Evolutionary conservation across 2,888 invertebrate genomes (phyloP), one percentile per base, ranked within the genome.

Genomic region (Drosophila pseudotakahashii): DNA sequence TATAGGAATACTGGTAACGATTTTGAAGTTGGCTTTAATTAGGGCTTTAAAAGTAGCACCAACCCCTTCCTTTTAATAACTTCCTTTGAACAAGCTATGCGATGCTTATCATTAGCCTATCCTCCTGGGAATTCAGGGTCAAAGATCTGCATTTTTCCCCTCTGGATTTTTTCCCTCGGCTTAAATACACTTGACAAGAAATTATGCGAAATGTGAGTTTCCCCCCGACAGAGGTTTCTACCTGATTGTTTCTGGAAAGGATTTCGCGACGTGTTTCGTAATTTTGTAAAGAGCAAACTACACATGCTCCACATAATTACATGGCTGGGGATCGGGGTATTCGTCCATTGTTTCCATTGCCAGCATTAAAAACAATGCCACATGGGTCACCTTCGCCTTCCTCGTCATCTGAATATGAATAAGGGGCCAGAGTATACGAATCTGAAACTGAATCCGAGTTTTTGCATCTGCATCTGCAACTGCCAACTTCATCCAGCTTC

Each of bases 241-340:
- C 50, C 10, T 13, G n/a, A 34, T 19, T 39, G 7, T 61, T 7
- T 9, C 13, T 14, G 14, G 23, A n/a, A 39, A 60, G 41, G 63
- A n/a, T 13, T 50, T 58, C 16, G 16, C 39, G 9, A 34, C 36
- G 34, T 36, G 61, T 61, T 63, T 30, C 19, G 50, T 61, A 50
- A 61, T 79, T 77, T 79, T 81, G 78, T 75, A 63, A 84, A 80
- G 72, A 71, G 76, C 67, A 69, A 78, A 84, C 84, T 79, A 81
- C 61, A 60, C 55, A 60, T 53, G 67, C 66, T 67, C 53, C 66
- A 74, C 66, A 73, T 73, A 73, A 73, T 73, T 63, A 66, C 52
- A 59, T 55, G 59, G 75, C 63, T 52, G 60, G 60, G 36, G 26
- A 4, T 44, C 16, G 39, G 51, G 47, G 37, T 23, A 39, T 53